Percentiles rank a stretch among this genome's conserved stretches.
These are phyloP conservation scores for Gobio occitaniae DNA, from an alignment of 2,797 vertebrate species.

Conservation along the genomic window DNA sequence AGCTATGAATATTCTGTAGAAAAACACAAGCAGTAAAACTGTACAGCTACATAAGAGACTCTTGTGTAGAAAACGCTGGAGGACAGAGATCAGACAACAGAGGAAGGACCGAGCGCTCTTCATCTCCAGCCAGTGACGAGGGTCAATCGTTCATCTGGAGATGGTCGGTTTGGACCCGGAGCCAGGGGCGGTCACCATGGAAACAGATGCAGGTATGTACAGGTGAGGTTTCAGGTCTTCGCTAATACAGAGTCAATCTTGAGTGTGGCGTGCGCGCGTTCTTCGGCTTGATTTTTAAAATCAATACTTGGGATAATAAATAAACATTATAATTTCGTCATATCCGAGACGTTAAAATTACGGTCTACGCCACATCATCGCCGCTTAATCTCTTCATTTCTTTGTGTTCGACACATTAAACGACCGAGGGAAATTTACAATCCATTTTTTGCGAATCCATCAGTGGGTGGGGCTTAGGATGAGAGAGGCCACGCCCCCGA, in stretches of 20 bases:
- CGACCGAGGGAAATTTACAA: not conserved
- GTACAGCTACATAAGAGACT: slow-evolving; percentile 20
- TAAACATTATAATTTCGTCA: not conserved
- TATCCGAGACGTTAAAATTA: too few species aligned
- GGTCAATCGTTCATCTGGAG: not conserved
- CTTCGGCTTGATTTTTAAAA: slow-evolving; percentile 13
- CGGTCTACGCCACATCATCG: not conserved
- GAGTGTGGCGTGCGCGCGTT: not conserved
- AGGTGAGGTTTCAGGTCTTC: not conserved
- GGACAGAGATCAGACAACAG: not conserved
- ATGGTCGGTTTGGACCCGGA: slow-evolving; percentile 18
- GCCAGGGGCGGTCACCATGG: not conserved
- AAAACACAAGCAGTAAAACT: slow-evolving; percentile 42
- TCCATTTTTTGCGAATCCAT: slow-evolving; percentile 21
- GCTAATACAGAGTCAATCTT: not conserved
- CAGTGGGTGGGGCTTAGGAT: slow-evolving; percentile 40
- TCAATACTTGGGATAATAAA: not conserved
- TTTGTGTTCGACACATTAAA: slow-evolving; percentile 17
- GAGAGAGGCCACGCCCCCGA: slow-evolving; percentile 47
- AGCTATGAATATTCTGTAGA: slow-evolving; percentile 36
- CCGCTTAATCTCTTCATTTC: not conserved
- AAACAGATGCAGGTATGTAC: not conserved
- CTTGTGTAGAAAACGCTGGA: slow-evolving; percentile 20
- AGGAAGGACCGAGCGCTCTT: not conserved
- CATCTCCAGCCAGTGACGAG: not conserved